These are phyloP conservation scores for Aproaerema taeniolella DNA, from an alignment of 2,888 invertebrate genomes.

Conservation along the genomic window DNA sequence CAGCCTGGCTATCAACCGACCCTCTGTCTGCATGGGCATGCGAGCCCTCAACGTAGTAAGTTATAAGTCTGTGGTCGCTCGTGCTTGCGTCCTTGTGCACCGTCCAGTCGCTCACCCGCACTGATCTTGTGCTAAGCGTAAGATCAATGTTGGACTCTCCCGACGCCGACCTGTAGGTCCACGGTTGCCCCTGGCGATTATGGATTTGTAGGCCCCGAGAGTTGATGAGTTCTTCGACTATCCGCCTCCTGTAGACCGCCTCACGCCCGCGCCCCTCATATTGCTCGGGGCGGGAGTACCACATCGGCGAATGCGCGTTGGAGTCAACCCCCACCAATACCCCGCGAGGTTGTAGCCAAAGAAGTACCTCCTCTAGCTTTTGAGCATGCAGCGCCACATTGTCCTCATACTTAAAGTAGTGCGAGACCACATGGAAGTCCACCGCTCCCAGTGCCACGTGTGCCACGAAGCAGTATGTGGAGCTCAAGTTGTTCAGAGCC, in stretches of 20 bases:
- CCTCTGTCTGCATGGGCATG: not conserved
- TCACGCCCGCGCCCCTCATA: constrained; percentile 18
- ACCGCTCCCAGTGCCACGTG: constrained; percentile 7
- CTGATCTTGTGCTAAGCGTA: constrained; percentile 15
- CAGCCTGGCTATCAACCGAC: too few relatives aligned
- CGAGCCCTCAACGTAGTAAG: not conserved
- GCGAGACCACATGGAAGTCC: constrained; percentile 18
- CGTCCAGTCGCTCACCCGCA: constrained; percentile 13
- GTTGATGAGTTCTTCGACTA: constrained; percentile 19
- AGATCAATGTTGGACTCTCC: constrained; percentile 27
- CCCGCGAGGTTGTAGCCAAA: not conserved
- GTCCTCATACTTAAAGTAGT: constrained; percentile 22
- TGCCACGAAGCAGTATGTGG: constrained; percentile 17
- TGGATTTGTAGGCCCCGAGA: constrained; percentile 7
- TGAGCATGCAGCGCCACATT: constrained; percentile 17
- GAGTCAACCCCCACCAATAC: constrained; percentile 22
- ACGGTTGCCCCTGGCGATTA: constrained; percentile 15
- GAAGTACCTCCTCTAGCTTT: constrained; percentile 18
- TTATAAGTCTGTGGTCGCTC: constrained; percentile 24
- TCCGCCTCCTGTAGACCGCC: constrained; percentile 5
- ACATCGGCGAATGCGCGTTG: constrained; percentile 29
- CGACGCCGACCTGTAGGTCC: constrained; percentile 19
- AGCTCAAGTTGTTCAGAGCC: constrained; percentile 18
- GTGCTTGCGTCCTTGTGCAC: constrained; percentile 16
- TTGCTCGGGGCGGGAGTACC: constrained; percentile 17